Base-by-base conservation (phyloP, 2,113 vertebrate species). In the Rhabdornis inornatus region DNA sequence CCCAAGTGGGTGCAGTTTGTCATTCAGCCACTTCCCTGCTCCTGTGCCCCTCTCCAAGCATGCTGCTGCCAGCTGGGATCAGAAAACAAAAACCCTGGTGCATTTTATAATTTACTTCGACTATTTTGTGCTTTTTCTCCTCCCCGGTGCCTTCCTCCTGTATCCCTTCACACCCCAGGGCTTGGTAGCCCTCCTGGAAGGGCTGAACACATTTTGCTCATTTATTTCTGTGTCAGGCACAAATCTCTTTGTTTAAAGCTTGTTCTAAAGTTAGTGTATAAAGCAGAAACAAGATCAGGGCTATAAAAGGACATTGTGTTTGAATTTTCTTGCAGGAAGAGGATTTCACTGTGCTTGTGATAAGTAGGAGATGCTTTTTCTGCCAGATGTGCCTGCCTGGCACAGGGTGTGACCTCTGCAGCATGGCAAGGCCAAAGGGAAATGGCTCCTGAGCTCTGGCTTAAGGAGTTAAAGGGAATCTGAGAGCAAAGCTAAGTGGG, bases 31-130 rank as follows among this genome's bases (percentile, higher is more conserved):
- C 74, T 66, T 49, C 23, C 22, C 28, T 90, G 35, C 25, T 68
- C 47, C 39, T 79, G 27, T n/a, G 24, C 3, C 2, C 16, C 18
- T 75, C 11, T 69, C 1, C 0, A 8, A 35, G 31, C 0, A 0
- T 30, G 39, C 49, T 71, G 49, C 83, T 72, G 33, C 35, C 35
- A 47, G 44, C 30, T 57, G 61, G 18, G 25, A 9, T 86, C 28
- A 74, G 50, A 50, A 83, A 74, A 53, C 40, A 77, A 47, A 64
- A 75, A 10, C 17, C 6, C 4, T 24, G 15, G 15, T 57, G 40
- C 8, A 14, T 89, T 91, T 91, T 35, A 7, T 69, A 15, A 31
- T 95, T 87, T 52, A 4, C 25, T 86, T 76, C 0, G 1, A 11
- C 15, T 37, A 7, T 76, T 86, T 52, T 78, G 20, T 59, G 28